Percentiles rank a stretch among this genome's conserved stretches.
Conservation (phyloP, 2,888 invertebrate species). For the Dinocampus coccinellae region DNA sequence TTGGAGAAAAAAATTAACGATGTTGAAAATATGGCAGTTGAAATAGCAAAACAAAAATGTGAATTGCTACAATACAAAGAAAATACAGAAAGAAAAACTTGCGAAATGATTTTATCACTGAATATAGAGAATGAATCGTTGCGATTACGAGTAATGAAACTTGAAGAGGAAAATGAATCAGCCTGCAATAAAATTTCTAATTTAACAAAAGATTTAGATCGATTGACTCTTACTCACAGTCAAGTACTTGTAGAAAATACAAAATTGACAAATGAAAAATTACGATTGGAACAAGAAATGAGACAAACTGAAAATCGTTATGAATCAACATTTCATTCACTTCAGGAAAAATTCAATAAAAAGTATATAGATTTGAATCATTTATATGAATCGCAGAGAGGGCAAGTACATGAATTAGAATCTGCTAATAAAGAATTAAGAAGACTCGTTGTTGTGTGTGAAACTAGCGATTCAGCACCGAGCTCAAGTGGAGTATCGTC, state of each 20-base stretch:
- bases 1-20: conserved; percentile 71
- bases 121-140: conserved; percentile 62
- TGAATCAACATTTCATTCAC: conserved; percentile 55
- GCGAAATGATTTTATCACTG: conserved; percentile 56
- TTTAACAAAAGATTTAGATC: conserved; percentile 79
- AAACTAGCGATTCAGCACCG: conserved; percentile 66
- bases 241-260: conserved; percentile 82
- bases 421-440: conserved; percentile 65
- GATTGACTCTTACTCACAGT: conserved; percentile 80
- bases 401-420: conserved; percentile 68
- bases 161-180: conserved; percentile 60
- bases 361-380: conserved; percentile 69
- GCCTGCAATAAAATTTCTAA: conserved; percentile 72
- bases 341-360: conserved; percentile 65
- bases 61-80: conserved; percentile 61
- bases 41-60: conserved; percentile 68
- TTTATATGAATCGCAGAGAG: conserved; percentile 70
- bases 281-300: conserved; percentile 76
- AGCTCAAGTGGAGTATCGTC: conserved; percentile 67
- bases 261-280: conserved; percentile 79
- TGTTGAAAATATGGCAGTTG: conserved; percentile 69
- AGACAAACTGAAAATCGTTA: conserved; percentile 69
- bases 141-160: conserved; percentile 56
- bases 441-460: conserved; percentile 63
- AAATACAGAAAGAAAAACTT: conserved; percentile 57